Evolutionary conservation across 1,140 invertebrate genomes (phyloP).

Genomic region (Coelopa frigida): DNA sequence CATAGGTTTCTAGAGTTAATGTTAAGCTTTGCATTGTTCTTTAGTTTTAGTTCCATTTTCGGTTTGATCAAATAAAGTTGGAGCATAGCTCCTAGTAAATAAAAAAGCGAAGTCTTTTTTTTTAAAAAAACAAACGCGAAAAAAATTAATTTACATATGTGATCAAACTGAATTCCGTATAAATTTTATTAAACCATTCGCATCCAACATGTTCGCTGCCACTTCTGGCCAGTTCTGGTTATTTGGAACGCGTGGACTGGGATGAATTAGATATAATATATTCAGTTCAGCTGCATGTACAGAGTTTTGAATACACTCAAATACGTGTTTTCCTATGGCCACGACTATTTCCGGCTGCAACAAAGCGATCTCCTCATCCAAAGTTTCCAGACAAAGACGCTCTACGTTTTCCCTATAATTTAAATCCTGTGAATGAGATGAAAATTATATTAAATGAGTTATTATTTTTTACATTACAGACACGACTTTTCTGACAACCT

Average conservation of each 20-base stretch:
- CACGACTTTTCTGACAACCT: no score
- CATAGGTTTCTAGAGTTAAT: no score
- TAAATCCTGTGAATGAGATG: not conserved
- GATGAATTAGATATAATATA: conserved; percentile 70
- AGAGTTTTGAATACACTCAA: conserved; percentile 55
- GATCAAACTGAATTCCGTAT: conserved; percentile 35
- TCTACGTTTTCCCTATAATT: conserved; percentile 49
- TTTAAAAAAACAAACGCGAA: no score
- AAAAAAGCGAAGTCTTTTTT: no score
- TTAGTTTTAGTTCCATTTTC: no score
- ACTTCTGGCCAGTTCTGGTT: conserved; percentile 75
- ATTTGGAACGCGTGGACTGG: conserved; percentile 69
- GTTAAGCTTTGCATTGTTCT: no score
- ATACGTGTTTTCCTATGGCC: conserved; percentile 74
- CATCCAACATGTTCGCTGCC: conserved; percentile 56
- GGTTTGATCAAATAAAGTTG: no score
- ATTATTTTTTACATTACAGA: no score
- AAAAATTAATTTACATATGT: no score
- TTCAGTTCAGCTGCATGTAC: conserved; percentile 44
- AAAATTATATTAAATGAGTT: not conserved
- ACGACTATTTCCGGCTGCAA: conserved; percentile 66
- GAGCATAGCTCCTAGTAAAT: no score
- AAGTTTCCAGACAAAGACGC: conserved; percentile 57
- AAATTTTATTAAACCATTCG: conserved; percentile 57
- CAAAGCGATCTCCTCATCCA: conserved; percentile 60